Base-by-base conservation (phyloP, 1,140 invertebrate species). In the Physella acuta region DNA sequence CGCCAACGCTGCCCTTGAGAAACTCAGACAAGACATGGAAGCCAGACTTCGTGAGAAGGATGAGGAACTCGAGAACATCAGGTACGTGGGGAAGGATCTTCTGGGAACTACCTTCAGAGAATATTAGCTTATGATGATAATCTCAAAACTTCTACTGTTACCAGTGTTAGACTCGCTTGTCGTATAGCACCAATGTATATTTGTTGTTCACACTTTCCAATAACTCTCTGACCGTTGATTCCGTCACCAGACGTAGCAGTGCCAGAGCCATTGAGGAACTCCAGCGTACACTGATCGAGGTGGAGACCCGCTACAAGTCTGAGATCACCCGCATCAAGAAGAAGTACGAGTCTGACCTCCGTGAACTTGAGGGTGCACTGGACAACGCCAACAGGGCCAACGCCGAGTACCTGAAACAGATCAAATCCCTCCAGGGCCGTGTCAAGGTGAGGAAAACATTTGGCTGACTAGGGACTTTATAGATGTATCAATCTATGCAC, bases 11-110 rank as follows among this genome's bases (percentile, higher is more conserved):
- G 82, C 84, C 61, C 81, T 85, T 30, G 75, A 75, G 72, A 76
- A 80, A 64, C 80, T 85, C 63, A 73, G 79, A 33, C 71, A 73
- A 52, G 84, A 85, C 68, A 82, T 85, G 79, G 84, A 85, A 76
- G 77, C 77, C 68, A 78, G 84, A 72, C 83, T 85, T 34, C 72
- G 83, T 55, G 84, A 84, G 70, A 85, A 85, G 78, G 84, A 85
- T 52, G 84, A 85, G 59, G 84, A 85, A 73, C 77, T 85, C 33
- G 84, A 85, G 61, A 79, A 76, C 72, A 79, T 82, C 75, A 82
- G 79, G 81, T 82, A 71, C 26, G 56, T 17, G 33, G 33, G n/a
- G n/a, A n/a, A n/a, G n/a, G n/a, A n/a, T n/a, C n/a, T n/a, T n/a
- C n/a, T n/a, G n/a, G n/a, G n/a, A n/a, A n/a, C n/a, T n/a, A n/a